Percentiles rank a stretch among this genome's conserved stretches.
These are phyloP conservation scores for Colinus virginianus DNA, from an alignment of 2,113 vertebrate genomes.

Conservation along the genomic window DNA sequence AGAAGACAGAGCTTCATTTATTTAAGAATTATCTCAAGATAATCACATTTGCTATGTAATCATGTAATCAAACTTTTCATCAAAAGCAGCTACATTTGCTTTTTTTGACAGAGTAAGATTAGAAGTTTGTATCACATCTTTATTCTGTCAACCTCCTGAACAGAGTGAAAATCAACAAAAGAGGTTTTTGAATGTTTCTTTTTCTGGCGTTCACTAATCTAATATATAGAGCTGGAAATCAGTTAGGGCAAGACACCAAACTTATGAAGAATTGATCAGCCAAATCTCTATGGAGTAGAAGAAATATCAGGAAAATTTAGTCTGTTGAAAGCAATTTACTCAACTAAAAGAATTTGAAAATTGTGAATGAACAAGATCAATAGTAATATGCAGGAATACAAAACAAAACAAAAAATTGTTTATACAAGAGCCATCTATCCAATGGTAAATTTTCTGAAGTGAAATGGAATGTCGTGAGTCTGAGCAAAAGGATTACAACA, in stretches of 20 bases:
- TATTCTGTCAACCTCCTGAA: neutral
- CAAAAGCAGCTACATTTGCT: slow-evolving; percentile 41
- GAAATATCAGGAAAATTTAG: slow-evolving; percentile 54
- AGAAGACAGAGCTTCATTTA: neutral
- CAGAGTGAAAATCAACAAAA: neutral
- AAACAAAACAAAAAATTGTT: slow-evolving; percentile 26
- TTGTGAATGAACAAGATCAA: slow-evolving; percentile 63
- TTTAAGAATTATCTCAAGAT: neutral
- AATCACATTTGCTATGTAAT: neutral
- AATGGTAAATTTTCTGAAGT: slow-evolving; percentile 41
- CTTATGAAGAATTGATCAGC: slow-evolving; percentile 63
- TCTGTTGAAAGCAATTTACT: slow-evolving; percentile 54
- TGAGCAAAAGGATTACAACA: slow-evolving; percentile 3
- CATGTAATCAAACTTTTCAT: neutral
- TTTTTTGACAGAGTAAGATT: neutral
- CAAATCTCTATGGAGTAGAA: slow-evolving; percentile 56
- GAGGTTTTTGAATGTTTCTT: slow-evolving; percentile 13
- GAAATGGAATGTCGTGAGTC: neutral
- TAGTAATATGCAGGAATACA: slow-evolving; percentile 48
- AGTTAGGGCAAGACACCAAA: slow-evolving; percentile 36
- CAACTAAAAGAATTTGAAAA: slow-evolving; percentile 54
- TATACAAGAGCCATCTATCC: slow-evolving; percentile 37
- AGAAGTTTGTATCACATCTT: slow-evolving; percentile 32
- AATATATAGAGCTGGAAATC: slow-evolving; percentile 61
- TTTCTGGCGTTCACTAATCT: slow-evolving; percentile 46